Evolutionary conservation across 2,113 vertebrate genomes (phyloP).

Genomic region (Lethenteron camtschaticum): DNA sequence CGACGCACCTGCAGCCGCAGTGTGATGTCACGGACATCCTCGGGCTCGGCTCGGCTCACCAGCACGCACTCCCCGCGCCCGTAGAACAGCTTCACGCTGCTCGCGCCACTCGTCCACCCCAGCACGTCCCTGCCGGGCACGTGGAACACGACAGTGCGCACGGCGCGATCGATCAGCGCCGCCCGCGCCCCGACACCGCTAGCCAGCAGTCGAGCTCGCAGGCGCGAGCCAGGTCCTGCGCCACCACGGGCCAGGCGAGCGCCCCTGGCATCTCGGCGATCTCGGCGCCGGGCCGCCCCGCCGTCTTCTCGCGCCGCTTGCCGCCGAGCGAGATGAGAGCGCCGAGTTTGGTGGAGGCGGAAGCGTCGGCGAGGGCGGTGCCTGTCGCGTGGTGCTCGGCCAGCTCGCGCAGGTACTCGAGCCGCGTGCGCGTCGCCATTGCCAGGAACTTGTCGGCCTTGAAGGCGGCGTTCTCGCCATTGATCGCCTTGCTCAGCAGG

Average conservation of each 20-base stretch:
- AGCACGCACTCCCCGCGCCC: slow-evolving; percentile 61
- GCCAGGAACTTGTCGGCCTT: slow-evolving; percentile 77
- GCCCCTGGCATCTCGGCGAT: slow-evolving; percentile 31
- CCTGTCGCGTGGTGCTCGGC: slow-evolving; percentile 58
- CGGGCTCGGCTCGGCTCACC: slow-evolving; percentile 32
- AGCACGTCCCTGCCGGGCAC: slow-evolving; percentile 73
- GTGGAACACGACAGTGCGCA: slow-evolving; percentile 74
- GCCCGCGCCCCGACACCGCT: slow-evolving; percentile 50
- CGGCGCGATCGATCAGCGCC: slow-evolving; percentile 36
- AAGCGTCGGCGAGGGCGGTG: slow-evolving; percentile 48
- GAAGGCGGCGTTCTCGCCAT: slow-evolving; percentile 61
- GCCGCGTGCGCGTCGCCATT: slow-evolving; percentile 71
- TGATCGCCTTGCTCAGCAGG: slow-evolving; percentile 70
- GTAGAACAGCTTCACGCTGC: slow-evolving; percentile 50
- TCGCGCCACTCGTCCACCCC: slow-evolving; percentile 51
- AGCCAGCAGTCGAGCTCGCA: slow-evolving; percentile 32
- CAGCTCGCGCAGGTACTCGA: slow-evolving; percentile 66
- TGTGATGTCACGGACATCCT: slow-evolving; percentile 56
- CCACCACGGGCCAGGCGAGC: slow-evolving; percentile 40
- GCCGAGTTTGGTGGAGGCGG: slow-evolving; percentile 52
- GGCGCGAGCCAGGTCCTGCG: slow-evolving; percentile 42
- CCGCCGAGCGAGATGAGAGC: slow-evolving; percentile 59
- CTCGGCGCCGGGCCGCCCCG: slow-evolving; percentile 37
- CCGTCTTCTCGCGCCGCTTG: slow-evolving; percentile 57
- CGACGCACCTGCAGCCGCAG: slow-evolving; percentile 60